Evolutionary conservation across 30 jellyfish, hydroid and myxozoan species (phyloP).

Genomic region (Cassiopea andromeda): DNA sequence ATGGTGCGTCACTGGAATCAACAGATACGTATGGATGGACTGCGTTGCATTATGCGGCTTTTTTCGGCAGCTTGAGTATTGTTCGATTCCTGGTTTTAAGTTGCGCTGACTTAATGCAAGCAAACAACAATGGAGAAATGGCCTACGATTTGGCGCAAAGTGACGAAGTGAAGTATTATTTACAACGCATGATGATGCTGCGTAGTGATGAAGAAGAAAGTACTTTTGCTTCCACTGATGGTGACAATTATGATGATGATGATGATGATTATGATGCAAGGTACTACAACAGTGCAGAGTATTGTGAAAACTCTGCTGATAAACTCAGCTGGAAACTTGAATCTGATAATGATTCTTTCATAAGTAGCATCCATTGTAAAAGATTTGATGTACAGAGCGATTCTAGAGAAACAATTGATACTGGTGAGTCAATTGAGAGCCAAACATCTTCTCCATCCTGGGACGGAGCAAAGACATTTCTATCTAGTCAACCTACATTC

Average conservation of each 20-base stretch:
- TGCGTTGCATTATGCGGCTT: conserved; percentile 85
- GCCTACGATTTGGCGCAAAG: conserved; percentile 78
- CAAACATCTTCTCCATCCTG: conserved; percentile 33
- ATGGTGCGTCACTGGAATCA: conserved; percentile 89
- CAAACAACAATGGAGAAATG: conserved; percentile 65
- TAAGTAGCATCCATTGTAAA: conserved; percentile 29
- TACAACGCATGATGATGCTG: conserved; percentile 59
- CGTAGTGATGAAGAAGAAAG: conserved; percentile 6
- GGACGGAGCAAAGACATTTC: not conserved
- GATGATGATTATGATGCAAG: conserved; percentile 49
- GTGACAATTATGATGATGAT: conserved; percentile 20
- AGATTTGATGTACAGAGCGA: conserved; percentile 16
- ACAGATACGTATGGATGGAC: conserved; percentile 86
- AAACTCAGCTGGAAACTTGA: conserved; percentile 12
- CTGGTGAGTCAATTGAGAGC: conserved; percentile 26
- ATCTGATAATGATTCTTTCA: conserved; percentile 27
- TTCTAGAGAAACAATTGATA: conserved; percentile 43
- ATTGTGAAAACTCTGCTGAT: not conserved
- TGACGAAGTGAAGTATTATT: conserved; percentile 51
- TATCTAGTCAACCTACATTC: not conserved
- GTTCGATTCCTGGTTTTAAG: conserved; percentile 80
- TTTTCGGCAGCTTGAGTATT: conserved; percentile 69
- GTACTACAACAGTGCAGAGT: conserved; percentile 28
- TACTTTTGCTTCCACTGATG: conserved; percentile 11
- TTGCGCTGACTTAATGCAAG: conserved; percentile 75